These are phyloP conservation scores for Poeciliopsis turrubarensis DNA, from an alignment of 2,113 vertebrate species.

Conservation along the genomic window DNA sequence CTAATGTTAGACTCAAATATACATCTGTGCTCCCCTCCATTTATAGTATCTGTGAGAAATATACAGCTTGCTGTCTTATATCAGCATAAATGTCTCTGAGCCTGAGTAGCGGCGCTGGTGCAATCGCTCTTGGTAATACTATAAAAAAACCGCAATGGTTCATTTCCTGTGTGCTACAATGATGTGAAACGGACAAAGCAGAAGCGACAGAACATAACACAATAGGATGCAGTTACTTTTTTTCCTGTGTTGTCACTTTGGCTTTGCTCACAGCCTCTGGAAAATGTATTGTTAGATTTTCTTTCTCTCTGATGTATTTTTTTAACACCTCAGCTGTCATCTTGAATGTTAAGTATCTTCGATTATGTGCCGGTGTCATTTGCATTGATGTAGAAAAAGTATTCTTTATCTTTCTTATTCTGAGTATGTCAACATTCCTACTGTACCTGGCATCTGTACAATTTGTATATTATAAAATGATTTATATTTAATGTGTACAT, in stretches of 20 bases:
- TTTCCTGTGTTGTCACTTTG: constrained; percentile 59
- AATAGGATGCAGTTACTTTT: constrained; percentile 52
- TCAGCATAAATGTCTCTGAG: constrained; percentile 67
- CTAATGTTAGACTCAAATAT: constrained; percentile 41
- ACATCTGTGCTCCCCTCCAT: constrained; percentile 14
- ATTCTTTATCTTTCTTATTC: constrained; percentile 64
- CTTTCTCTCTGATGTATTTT: constrained; percentile 59
- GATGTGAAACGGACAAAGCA: constrained; percentile 53
- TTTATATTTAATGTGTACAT: constrained; percentile 83
- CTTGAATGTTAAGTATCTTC: constrained; percentile 71
- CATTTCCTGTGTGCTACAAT: constrained; percentile 69
- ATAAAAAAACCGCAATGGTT: constrained; percentile 48
- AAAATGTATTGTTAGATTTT: constrained; percentile 52
- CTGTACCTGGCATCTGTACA: constrained; percentile 80
- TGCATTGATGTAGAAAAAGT: constrained; percentile 51
- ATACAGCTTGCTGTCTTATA: constrained; percentile 55
- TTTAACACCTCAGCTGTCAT: constrained; percentile 62
- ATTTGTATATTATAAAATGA: constrained; percentile 87
- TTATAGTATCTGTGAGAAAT: constrained; percentile 37
- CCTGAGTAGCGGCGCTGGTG: constrained; percentile 57
- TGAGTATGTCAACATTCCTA: constrained; percentile 64
- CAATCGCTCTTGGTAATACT: constrained; percentile 68
- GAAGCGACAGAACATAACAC: constrained; percentile 62
- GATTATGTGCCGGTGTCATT: constrained; percentile 66
- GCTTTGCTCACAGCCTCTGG: constrained; percentile 60